phyloP scores from a whole-genome alignment of 2,113 vertebrate genomes.

The Carettochelys insculpta region DNA sequence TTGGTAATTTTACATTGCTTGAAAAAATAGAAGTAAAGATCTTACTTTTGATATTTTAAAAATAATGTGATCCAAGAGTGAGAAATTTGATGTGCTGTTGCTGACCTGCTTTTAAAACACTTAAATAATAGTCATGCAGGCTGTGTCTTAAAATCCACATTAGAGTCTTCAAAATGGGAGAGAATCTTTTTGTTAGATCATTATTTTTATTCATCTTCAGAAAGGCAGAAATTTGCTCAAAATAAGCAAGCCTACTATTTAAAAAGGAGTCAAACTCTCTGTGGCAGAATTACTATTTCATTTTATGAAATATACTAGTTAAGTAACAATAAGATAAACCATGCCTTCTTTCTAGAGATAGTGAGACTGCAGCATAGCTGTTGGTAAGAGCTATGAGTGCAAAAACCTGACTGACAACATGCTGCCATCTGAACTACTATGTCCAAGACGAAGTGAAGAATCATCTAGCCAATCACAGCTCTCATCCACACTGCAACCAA shows the following conservation, averaged over 20 bases:
- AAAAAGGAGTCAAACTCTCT: rapidly evolving
- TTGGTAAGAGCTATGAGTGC: not conserved
- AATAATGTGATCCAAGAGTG: not conserved
- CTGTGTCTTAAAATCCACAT: not conserved
- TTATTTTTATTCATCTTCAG: not conserved
- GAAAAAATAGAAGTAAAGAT: not conserved
- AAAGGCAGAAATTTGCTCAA: not conserved
- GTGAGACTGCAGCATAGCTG: not conserved
- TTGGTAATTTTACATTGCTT: not conserved
- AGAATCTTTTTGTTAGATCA: not conserved
- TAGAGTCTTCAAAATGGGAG: not conserved
- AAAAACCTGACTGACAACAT: not conserved
- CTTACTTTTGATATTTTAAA: not conserved
- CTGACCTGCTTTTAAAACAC: not conserved
- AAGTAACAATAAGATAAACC: not conserved
- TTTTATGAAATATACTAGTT: not conserved
- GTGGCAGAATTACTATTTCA: not conserved
- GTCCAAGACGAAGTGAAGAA: not conserved
- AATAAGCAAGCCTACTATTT: not conserved
- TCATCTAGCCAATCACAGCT: not conserved
- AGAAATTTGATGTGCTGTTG: not conserved
- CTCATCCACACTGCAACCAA: not conserved
- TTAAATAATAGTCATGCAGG: not conserved
- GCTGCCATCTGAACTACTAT: not conserved
- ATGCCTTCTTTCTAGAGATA: not conserved